Evolutionary conservation across 2,797 vertebrate genomes (phyloP), one percentile per base, ranked within the genome.

Genomic region (Leptoclinus maculatus): DNA sequence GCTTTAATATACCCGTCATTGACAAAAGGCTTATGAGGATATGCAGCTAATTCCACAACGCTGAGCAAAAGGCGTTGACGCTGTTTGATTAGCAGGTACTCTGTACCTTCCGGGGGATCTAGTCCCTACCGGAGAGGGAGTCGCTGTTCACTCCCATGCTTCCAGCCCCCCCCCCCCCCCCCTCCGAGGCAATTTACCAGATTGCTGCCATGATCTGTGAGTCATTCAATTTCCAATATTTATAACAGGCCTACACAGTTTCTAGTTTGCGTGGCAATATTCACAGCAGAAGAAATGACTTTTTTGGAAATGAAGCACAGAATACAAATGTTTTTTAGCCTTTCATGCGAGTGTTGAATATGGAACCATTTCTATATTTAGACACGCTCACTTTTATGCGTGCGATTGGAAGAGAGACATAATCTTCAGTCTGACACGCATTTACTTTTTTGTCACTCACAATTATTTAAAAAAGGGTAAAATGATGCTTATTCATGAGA

Each of bases 21-120:
- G 73, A 80, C 77, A 73, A 79, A 84, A 64, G 81, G 58, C 64
- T 87, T 66, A 49, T 14, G 53, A 66, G 80, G 66, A 88, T 57
- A 80, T 67, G 4, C 78, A 57, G 75, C 62, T 79, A 83, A 87
- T 80, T 83, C 78, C 77, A 78, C 80, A 79, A 79, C 34, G 36
- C 53, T 66, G 83, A 83, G 71, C 71, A 83, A 85, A 83, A 29
- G 34, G 78, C 70, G 79, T 83, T 87, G 79, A 79, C 88, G 78
- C 82, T 38, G 74, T 90, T 87, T 87, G 86, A 93, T 89, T 88
- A 83, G 86, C 69, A 85, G 79, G 81, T 87, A 83, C 87, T 89
- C 80, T 87, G 81, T 79, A 79, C 78, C 76, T 86, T 83, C 76
- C 87, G 83, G 86, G 85, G 87, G 85, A 88, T 78, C 67, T 32